Percentiles rank a stretch among this genome's conserved stretches.
Evolutionary conservation across 2,797 vertebrate species (phyloP).

Genomic region (Salarias fasciatus): DNA sequence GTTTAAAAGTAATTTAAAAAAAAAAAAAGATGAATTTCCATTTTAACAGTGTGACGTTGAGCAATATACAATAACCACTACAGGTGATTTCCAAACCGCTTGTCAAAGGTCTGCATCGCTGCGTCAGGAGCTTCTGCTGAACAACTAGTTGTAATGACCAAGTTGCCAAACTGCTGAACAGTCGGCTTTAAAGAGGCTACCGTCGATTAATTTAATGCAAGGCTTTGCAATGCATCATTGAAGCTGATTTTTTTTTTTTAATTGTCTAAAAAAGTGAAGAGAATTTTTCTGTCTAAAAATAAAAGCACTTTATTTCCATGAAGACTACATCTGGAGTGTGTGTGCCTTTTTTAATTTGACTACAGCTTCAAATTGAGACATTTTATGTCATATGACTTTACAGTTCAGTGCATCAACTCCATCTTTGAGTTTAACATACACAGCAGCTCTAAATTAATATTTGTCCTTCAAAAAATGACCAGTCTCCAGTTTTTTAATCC

Average conservation of each 20-base stretch:
- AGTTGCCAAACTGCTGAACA: constrained; percentile 73
- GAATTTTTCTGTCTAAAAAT: constrained; percentile 74
- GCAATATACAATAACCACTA: constrained; percentile 69
- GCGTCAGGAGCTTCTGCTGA: constrained; percentile 43
- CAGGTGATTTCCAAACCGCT: constrained; percentile 62
- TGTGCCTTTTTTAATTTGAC: no score
- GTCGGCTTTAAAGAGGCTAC: constrained; percentile 49
- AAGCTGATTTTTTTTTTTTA: constrained; percentile 50
- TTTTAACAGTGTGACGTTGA: constrained; percentile 42
- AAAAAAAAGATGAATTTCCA: constrained; percentile 21
- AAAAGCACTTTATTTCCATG: constrained; percentile 87
- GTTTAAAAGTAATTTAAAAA: background rate
- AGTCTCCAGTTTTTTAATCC: no score
- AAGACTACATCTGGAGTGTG: constrained; percentile 15
- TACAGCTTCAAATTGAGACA: no score
- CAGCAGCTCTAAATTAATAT: no score
- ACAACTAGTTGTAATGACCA: constrained; percentile 42
- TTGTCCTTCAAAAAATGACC: no score
- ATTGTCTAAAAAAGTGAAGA: constrained; percentile 46
- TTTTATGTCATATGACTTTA: no score
- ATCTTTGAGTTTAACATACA: background rate
- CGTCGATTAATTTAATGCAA: constrained; percentile 57
- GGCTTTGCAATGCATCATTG: constrained; percentile 58
- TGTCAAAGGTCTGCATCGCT: constrained; percentile 29
- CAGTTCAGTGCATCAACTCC: no score